Conservation (phyloP, 2,888 invertebrate genomes). For the Philereme vetulata region DNA sequence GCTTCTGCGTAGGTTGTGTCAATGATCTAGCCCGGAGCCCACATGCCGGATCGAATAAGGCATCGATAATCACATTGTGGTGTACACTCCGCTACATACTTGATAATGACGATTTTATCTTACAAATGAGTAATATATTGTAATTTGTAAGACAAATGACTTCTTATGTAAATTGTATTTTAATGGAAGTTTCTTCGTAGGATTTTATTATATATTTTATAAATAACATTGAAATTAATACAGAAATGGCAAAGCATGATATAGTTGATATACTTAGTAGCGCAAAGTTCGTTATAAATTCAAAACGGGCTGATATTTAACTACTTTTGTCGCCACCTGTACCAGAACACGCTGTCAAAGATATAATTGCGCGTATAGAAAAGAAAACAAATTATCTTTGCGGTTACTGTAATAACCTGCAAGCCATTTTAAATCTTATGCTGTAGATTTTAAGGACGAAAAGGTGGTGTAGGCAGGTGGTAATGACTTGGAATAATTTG, state of each 20-base stretch:
- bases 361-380: constrained; percentile 79
- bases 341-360: constrained; percentile 76
- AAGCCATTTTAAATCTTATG: constrained; percentile 48
- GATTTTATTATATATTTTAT: not conserved
- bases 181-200: not conserved
- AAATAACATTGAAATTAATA: not conserved
- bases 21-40: constrained; percentile 81
- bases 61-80: constrained; percentile 73
- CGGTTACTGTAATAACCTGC: constrained; percentile 39
- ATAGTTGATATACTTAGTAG: not conserved
- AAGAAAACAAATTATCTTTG: constrained; percentile 61
- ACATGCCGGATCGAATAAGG: constrained; percentile 81
- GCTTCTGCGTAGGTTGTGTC: constrained; percentile 79
- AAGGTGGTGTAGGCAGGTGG: constrained; percentile 36
- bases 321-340: constrained; percentile 62
- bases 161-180: constrained; percentile 1
- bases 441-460: constrained; percentile 33
- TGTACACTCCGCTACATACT: constrained; percentile 41
- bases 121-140: constrained; percentile 32
- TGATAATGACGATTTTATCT: constrained; percentile 53
- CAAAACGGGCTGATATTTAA: constrained; percentile 19
- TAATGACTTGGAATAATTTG: constrained; percentile 49
- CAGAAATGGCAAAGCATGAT: constrained; percentile 4
- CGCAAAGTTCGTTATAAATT: constrained; percentile 20
- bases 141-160: not conserved